Evolutionary conservation across 2,888 invertebrate genomes (phyloP).

Genomic region (Amblyjoppa proteus): DNA sequence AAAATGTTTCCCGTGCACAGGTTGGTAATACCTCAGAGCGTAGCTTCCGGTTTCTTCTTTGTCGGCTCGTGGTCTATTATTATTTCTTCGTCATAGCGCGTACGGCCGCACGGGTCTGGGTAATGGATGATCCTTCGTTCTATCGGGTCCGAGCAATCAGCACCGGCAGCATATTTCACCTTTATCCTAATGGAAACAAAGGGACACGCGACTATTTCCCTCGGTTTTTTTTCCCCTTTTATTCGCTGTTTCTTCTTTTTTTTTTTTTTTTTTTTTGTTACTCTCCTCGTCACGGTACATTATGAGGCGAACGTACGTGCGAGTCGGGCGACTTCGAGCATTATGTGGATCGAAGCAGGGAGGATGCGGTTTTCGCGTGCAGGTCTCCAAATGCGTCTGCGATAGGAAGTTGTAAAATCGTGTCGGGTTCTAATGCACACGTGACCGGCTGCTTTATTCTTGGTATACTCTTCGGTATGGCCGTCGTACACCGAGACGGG

Average conservation of each 20-base stretch:
- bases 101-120: not conserved
- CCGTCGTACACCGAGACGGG: not conserved
- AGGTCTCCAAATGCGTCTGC: conserved; percentile 23
- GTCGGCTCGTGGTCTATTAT: conserved; percentile 10
- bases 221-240: not conserved
- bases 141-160: conserved; percentile 29
- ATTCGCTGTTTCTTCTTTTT: conserved; percentile 20
- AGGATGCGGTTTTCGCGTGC: conserved; percentile 44
- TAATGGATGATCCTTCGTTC: conserved; percentile 3
- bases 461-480: not conserved
- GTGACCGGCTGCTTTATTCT: conserved; percentile 18
- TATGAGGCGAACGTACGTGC: not conserved
- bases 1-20: not conserved
- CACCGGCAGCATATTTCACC: not conserved
- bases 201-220: conserved; percentile 38
- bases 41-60: conserved; percentile 18
- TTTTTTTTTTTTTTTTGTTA: conserved; percentile 1
- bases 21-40: not conserved
- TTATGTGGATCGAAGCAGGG: conserved; percentile 36
- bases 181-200: conserved; percentile 23
- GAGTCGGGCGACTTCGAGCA: not conserved
- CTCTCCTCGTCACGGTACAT: conserved; percentile 14
- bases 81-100: conserved; percentile 4
- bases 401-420: conserved; percentile 5
- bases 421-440: conserved; percentile 16